These are phyloP conservation scores for Musca domestica DNA, from an alignment of 1,140 invertebrate genomes.

Conservation along the genomic window DNA sequence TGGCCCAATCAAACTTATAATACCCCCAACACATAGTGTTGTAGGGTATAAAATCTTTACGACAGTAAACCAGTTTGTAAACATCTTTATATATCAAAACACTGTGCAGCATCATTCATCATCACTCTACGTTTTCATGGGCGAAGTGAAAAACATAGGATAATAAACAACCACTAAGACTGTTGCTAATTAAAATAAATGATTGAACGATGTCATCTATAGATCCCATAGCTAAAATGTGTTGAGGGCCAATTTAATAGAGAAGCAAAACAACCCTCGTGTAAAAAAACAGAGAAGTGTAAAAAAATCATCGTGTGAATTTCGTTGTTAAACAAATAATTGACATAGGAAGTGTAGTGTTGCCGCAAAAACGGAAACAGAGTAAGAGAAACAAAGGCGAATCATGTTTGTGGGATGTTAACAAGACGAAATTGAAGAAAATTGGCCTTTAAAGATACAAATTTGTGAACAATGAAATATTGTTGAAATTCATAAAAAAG, in stretches of 20 bases:
- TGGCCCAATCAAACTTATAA: too few species aligned
- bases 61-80: neutral
- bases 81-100: neutral
- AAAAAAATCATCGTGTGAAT: constrained; percentile 16
- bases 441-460: neutral
- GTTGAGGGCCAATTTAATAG: too few species aligned
- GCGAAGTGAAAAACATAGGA: neutral
- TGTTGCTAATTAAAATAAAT: constrained; percentile 23
- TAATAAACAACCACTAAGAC: constrained; percentile 7
- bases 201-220: constrained; percentile 6
- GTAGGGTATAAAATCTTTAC: neutral
- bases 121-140: neutral
- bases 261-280: constrained; percentile 16
- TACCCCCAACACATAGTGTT: too few species aligned
- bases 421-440: constrained; percentile 5
- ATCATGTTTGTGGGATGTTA: neutral
- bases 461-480: too few species aligned
- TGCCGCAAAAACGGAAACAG: neutral
- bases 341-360: constrained; percentile 7
- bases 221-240: neutral
- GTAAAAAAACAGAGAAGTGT: neutral
- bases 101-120: neutral
- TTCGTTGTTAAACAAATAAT: constrained; percentile 16
- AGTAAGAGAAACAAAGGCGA: neutral
- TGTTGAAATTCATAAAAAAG: too few species aligned